phyloP scores from a whole-genome alignment of 2,888 invertebrate genomes.

The Odontomyia ornata region DNA sequence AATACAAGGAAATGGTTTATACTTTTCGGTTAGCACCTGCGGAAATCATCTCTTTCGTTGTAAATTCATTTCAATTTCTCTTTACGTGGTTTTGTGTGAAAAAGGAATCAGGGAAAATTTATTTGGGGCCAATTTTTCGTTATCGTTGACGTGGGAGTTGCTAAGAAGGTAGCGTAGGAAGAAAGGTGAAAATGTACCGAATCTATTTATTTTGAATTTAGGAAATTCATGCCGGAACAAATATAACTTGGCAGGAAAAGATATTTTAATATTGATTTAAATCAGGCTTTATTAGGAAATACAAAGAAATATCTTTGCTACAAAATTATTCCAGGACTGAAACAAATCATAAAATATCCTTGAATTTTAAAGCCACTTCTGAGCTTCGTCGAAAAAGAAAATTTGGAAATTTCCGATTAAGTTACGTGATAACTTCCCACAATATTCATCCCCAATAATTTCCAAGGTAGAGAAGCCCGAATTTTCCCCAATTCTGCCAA shows the following conservation, averaged over 20 bases:
- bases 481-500: not conserved
- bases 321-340: too few relatives aligned
- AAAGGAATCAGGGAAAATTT: slow-evolving; percentile 9
- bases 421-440: slow-evolving; percentile 10
- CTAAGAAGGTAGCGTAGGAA: not conserved
- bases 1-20: slow-evolving; percentile 46
- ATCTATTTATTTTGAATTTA: too few relatives aligned
- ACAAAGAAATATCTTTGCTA: too few relatives aligned
- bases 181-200: not conserved
- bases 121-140: slow-evolving; percentile 19
- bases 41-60: slow-evolving; percentile 43
- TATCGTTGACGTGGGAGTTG: not conserved
- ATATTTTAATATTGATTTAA: too few relatives aligned
- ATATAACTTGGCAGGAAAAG: too few relatives aligned
- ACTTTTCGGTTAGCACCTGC: slow-evolving; percentile 46
- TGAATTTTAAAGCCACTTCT: too few relatives aligned
- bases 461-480: not conserved
- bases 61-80: slow-evolving; percentile 42
- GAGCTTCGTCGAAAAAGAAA: too few relatives aligned
- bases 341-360: too few relatives aligned
- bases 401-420: slow-evolving; percentile 1
- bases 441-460: not conserved
- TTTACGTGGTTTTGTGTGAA: not conserved
- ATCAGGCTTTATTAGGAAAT: too few relatives aligned
- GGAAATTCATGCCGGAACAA: too few relatives aligned